A percentile compares a stretch with the other conserved stretches of the same genome.
Conservation (phyloP, 2,888 invertebrate species). For the Arrhopalites spinosus region DNA sequence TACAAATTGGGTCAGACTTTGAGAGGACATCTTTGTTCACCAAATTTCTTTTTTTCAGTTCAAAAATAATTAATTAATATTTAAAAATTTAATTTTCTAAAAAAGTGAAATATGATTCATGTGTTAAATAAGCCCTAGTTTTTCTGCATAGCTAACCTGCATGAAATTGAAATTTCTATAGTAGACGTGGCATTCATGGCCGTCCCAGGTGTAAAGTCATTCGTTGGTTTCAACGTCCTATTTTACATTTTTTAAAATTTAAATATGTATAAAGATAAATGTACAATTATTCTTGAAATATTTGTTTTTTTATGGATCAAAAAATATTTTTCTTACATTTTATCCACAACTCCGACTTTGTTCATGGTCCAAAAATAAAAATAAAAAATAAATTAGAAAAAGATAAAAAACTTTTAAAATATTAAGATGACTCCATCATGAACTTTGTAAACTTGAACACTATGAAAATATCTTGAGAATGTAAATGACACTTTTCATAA, state of each 20-base stretch:
- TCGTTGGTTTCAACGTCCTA: neutral
- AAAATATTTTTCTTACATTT: neutral
- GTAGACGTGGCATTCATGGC: slow-evolving; percentile 53
- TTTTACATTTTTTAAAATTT: neutral
- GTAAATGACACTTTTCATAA: no score
- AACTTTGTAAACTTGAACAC: no score
- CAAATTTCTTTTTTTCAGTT: slow-evolving; percentile 59
- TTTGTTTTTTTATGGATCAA: neutral
- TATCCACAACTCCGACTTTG: neutral
- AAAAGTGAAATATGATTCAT: neutral
- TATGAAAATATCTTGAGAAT: no score
- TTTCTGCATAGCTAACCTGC: no score
- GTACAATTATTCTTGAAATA: neutral
- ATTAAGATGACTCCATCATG: no score
- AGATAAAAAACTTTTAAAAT: no score
- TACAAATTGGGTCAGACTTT: slow-evolving; percentile 66
- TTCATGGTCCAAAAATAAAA: neutral
- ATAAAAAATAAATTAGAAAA: no score
- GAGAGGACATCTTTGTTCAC: slow-evolving; percentile 63
- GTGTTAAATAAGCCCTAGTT: neutral
- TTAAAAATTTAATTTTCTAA: neutral
- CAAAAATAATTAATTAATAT: neutral
- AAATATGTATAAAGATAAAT: neutral
- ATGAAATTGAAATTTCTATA: slow-evolving; percentile 54
- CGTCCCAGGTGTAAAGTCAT: slow-evolving; percentile 39